Percentiles rank a stretch among this genome's conserved stretches.
Conservation (phyloP, 2,888 invertebrate species). For the Cetonia aurata region DNA sequence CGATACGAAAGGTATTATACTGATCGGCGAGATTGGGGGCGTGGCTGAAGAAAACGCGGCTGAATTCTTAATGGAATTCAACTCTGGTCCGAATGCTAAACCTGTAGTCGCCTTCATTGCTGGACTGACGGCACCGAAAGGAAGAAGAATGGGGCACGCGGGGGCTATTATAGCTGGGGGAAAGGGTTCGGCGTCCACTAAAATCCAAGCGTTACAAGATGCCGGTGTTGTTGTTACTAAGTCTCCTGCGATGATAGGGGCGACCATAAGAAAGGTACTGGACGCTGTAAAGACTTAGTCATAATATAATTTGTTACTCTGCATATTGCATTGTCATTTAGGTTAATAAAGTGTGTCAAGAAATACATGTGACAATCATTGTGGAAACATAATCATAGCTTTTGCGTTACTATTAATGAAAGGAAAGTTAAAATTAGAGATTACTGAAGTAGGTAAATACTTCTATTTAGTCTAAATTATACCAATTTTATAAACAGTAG, state of each 20-base stretch:
- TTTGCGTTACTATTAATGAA: too few species aligned
- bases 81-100: constrained; percentile 88
- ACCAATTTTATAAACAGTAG: too few species aligned
- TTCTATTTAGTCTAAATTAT: too few species aligned
- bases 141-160: constrained; percentile 98
- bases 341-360: too few species aligned
- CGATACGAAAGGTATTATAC: constrained; percentile 93
- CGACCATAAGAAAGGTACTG: neutral
- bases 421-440: too few species aligned
- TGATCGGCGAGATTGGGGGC: constrained; percentile 97
- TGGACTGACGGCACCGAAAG: constrained; percentile 97
- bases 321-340: too few species aligned
- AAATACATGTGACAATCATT: too few species aligned
- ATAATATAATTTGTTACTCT: too few species aligned
- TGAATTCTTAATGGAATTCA: constrained; percentile 83
- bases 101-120: constrained; percentile 99
- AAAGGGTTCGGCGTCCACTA: constrained; percentile 97
- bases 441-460: too few species aligned
- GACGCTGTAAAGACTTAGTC: too few species aligned
- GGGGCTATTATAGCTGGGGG: constrained; percentile 99
- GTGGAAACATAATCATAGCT: too few species aligned
- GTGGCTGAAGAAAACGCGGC: constrained; percentile 96
- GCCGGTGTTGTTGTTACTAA: constrained; percentile 95
- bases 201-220: constrained; percentile 94
- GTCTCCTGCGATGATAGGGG: constrained; percentile 96